These are phyloP conservation scores for Ctenosaura bakeri DNA, from an alignment of 2,797 vertebrate species.

Conservation along the genomic window DNA sequence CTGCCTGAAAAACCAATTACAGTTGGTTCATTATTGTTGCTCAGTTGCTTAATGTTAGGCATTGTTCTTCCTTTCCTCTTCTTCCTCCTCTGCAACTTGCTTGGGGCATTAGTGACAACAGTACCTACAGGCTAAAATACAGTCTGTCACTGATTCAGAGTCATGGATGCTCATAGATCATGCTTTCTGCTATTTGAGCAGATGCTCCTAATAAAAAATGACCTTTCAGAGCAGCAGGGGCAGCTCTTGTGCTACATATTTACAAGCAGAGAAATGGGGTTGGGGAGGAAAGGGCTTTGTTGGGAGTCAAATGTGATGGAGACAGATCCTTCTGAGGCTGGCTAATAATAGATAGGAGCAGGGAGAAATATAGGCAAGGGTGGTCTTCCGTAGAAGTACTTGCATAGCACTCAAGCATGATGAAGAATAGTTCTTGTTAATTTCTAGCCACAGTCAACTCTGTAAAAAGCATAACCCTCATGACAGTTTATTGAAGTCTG, in stretches of 20 bases:
- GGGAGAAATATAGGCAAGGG: neutral
- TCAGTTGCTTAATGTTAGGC: neutral
- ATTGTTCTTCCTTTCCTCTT: neutral
- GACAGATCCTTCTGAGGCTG: neutral
- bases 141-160: neutral
- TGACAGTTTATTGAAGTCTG: neutral
- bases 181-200: neutral
- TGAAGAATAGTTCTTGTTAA: neutral
- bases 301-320: neutral
- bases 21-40: neutral
- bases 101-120: neutral
- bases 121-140: neutral
- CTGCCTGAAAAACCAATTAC: neutral
- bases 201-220: conserved; percentile 35
- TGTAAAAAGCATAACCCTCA: neutral
- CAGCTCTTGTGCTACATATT: conserved; percentile 4
- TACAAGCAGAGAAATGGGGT: neutral
- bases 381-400: neutral
- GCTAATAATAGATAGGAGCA: neutral
- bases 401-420: neutral
- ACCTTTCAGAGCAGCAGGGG: neutral
- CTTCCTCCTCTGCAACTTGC: neutral
- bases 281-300: neutral
- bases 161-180: conserved; percentile 25
- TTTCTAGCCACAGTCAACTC: neutral